Evolutionary conservation across 2,888 invertebrate species (phyloP).

Genomic region (Girardia tigrina): DNA sequence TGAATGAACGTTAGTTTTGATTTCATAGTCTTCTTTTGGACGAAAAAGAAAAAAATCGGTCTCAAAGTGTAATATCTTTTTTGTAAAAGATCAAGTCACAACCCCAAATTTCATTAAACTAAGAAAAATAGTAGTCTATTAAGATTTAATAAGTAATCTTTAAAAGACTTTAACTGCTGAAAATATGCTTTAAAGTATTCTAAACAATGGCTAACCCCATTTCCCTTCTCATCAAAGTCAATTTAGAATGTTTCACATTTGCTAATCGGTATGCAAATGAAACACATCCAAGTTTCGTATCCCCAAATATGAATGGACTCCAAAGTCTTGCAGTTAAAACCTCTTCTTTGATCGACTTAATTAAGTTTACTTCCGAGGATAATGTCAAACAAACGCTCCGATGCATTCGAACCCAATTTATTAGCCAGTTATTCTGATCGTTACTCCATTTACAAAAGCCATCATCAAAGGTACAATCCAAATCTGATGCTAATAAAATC

Average conservation of each 20-base stretch:
- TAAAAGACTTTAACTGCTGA: neutral
- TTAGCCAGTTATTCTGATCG: constrained; percentile 32
- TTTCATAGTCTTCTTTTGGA: neutral
- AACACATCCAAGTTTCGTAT: neutral
- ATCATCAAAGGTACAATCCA: constrained; percentile 31
- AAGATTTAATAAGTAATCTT: neutral
- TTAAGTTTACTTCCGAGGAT: neutral
- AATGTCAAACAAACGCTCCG: neutral
- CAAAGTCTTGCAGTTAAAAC: constrained; percentile 28
- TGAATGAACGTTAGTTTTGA: neutral
- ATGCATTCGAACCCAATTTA: constrained; percentile 25
- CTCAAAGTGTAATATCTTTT: too few species aligned
- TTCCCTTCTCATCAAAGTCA: constrained; percentile 23
- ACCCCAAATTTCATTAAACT: neutral
- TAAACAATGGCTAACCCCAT: constrained; percentile 29
- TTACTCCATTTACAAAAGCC: constrained; percentile 31
- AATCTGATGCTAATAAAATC: constrained; percentile 10
- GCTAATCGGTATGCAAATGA: constrained; percentile 4
- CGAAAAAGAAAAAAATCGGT: neutral
- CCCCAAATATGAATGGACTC: constrained; percentile 24
- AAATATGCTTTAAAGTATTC: neutral
- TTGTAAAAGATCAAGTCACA: too few species aligned
- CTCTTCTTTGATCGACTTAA: neutral
- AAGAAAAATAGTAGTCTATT: neutral
- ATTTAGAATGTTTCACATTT: constrained; percentile 1